phyloP scores from a whole-genome alignment of 2,888 invertebrate species.

The Lasius platythorax region DNA sequence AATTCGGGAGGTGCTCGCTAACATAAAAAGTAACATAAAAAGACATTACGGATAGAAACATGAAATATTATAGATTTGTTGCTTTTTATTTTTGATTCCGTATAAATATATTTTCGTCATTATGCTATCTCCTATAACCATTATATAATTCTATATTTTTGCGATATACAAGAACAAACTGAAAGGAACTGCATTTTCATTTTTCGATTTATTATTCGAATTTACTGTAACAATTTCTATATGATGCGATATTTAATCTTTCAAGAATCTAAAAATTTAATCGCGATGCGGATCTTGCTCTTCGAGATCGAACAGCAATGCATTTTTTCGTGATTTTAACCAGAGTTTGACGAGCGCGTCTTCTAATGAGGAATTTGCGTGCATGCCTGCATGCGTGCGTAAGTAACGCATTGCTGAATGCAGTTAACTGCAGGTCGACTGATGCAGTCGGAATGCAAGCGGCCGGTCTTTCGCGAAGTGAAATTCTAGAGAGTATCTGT shows the following conservation, averaged over 20 bases:
- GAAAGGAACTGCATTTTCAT: too few species aligned
- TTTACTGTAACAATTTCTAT: too few species aligned
- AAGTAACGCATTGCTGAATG: constrained; percentile 47
- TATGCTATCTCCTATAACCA: too few species aligned
- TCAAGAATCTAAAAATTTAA: neutral
- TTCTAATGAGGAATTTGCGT: constrained; percentile 34
- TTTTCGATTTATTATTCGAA: too few species aligned
- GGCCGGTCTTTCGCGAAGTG: constrained; percentile 43
- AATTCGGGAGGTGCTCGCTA: too few species aligned
- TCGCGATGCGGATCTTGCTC: neutral
- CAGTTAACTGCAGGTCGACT: constrained; percentile 31
- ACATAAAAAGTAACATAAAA: too few species aligned
- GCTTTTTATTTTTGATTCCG: too few species aligned
- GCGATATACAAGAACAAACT: too few species aligned
- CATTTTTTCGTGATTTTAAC: constrained; percentile 7
- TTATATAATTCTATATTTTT: too few species aligned
- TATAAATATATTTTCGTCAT: too few species aligned
- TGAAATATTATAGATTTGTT: too few species aligned
- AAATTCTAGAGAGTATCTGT: constrained; percentile 58
- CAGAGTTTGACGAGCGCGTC: constrained; percentile 5
- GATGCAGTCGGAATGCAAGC: constrained; percentile 41
- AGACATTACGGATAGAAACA: too few species aligned
- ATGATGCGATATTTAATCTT: neutral
- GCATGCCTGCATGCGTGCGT: constrained; percentile 10
- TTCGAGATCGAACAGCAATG: neutral